Evolutionary conservation across 2,113 vertebrate species (phyloP), one percentile per base, ranked within the genome.

Genomic region (Plestiodon gilberti): DNA sequence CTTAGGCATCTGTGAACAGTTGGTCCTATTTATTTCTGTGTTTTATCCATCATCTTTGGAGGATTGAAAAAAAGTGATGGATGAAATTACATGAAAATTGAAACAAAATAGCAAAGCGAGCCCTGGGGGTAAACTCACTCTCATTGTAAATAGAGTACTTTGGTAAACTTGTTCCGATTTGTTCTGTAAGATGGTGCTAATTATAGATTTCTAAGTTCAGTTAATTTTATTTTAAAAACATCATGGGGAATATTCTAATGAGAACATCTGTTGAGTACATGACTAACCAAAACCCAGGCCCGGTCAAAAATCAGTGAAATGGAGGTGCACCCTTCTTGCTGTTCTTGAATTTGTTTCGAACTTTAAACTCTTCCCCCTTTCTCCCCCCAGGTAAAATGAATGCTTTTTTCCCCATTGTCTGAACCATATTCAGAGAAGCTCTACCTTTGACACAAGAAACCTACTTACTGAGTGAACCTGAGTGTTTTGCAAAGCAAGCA

Each of bases 41-140:
- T 93, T 95, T 93, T 94, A 94, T 91, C 93, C 90, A 90, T 95
- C 92, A 94, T 93, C 93, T 95, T 94, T 89, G 88, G 91, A 94
- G 78, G 88, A 90, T 86, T 89, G 78, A 89, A 90, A 92, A 93
- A 91, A 85, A 11, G 59, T 83, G 89, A 94, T 89, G 92, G 92
- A 90, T 93, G 89, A 92, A 94, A 95, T 93, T 92, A 92, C 89
- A 87, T 83, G 91, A 89, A 94, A 93, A 95, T 89, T 91, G 95
- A 93, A 91, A 90, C 93, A 94, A 94, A 93, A 91, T 90, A 94
- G 81, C 84, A 5, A 90, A 91, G 87, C 59, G 82, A 92, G 89
- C 91, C 93, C 94, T 28, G 35, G 67, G 89, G 92, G 86, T 87
- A 88, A 89, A 91, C 90, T 89, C 73, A 10, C 59, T 86, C 71